Evolutionary conservation across 1,140 invertebrate genomes (phyloP), one percentile per base, ranked within the genome.

Genomic region (Anthonomus grandis): DNA sequence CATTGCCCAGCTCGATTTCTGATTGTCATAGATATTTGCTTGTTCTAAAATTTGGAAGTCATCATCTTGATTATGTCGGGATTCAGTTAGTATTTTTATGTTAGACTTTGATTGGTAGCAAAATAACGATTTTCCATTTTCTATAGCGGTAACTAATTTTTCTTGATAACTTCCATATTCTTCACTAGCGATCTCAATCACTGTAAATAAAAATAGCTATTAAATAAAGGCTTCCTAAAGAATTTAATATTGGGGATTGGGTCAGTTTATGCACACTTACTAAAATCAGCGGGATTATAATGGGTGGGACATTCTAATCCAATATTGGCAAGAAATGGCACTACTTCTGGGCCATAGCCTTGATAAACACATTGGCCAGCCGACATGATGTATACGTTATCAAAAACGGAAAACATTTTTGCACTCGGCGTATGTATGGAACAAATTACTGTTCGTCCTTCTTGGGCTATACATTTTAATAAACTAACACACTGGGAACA

Each of bases 341-440:
- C 81, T 8, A 90, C 78, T 13, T 87, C 80, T 5, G 76, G 64
- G 0, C 82, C 78, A 2, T 78, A 74, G 2, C 87, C 87, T 57
- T 89, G 84, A 68, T 87, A 91, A 2, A 85, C 81, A 64, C 89
- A 91, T 57, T 86, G 81, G 0, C 89, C 89, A 23, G 77, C 77
- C 0, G 86, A 79, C 0, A 91, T 78, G 1, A 90, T 80, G 60
- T 90, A 91, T 0, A 90, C 81, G 37, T 88, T 82, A 72, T 91
- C 86, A 68, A 91, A 89, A 73, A 85, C 83, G 0, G 83, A 73
- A 68, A 91, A 91, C 27, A 89, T 75, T 39, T 81, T 82, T 0
- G 88, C 87, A 57, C 90, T 93, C 0, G 94, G 94, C 15, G 93
- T 94, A 70, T 97, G 94, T 18, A 97, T 84, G 0, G 92, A 94